phyloP scores from a whole-genome alignment of 2,113 vertebrate species.

The Anoplopoma fimbria region DNA sequence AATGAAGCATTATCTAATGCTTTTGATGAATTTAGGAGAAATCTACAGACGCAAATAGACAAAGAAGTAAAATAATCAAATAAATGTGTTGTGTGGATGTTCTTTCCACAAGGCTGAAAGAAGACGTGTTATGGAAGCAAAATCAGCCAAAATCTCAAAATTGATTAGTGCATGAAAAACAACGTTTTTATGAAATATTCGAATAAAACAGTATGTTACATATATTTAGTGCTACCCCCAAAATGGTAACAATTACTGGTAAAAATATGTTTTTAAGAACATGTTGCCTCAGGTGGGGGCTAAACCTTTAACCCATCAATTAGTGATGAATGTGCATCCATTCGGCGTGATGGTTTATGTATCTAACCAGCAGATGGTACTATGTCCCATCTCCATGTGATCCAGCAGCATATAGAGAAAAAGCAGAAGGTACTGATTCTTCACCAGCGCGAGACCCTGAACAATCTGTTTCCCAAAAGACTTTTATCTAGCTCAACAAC shows the following conservation, averaged over 20 bases:
- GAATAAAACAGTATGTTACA: neutral
- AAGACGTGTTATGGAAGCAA: too few species aligned
- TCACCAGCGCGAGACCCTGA: neutral
- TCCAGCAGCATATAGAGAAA: neutral
- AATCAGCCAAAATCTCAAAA: too few species aligned
- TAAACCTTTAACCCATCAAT: neutral
- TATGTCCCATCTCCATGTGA: conserved; percentile 28
- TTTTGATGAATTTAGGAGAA: neutral
- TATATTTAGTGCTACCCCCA: neutral
- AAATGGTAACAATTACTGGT: neutral
- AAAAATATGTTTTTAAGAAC: neutral
- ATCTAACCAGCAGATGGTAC: conserved; percentile 69
- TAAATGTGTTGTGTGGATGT: neutral
- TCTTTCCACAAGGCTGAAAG: neutral
- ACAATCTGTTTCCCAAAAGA: neutral
- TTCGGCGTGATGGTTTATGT: neutral
- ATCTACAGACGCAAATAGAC: too few species aligned
- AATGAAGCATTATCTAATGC: neutral
- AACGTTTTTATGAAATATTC: neutral
- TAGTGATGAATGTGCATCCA: neutral
- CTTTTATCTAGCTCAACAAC: neutral
- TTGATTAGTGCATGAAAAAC: too few species aligned
- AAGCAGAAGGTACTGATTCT: neutral
- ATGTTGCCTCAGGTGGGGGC: neutral
- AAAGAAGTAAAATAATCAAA: neutral